Evolutionary conservation across 2,888 invertebrate genomes (phyloP).

Genomic region (Alcis repandata): DNA sequence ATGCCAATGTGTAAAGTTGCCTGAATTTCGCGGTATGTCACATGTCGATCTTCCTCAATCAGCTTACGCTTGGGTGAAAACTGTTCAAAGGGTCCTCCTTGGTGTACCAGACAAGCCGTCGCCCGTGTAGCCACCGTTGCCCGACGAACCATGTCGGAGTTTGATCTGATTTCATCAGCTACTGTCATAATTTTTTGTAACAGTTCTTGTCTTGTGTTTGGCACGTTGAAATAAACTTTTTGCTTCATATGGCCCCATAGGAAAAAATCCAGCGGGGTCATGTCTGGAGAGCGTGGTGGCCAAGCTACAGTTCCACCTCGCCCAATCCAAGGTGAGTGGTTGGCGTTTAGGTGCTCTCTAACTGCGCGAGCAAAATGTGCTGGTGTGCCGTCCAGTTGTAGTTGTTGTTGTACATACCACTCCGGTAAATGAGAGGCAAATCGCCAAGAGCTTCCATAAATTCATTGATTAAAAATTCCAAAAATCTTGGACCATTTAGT

Average conservation of each 20-base stretch:
- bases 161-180: no score
- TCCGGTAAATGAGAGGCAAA: background rate
- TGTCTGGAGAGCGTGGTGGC: slow-evolving; percentile 27
- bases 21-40: no score
- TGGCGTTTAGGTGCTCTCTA: slow-evolving; percentile 5
- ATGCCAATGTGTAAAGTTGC: no score
- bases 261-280: slow-evolving; percentile 26
- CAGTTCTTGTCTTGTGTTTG: background rate
- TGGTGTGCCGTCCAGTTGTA: no score
- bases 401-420: no score
- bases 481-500: slow-evolving; percentile 2
- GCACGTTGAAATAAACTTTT: slow-evolving; percentile 7
- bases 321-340: slow-evolving; percentile 26
- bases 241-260: slow-evolving; percentile 21
- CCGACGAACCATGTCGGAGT: no score
- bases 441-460: background rate
- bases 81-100: no score
- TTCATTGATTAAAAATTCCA: background rate
- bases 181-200: no score
- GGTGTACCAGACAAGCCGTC: no score
- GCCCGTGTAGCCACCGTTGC: no score
- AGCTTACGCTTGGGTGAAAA: no score
- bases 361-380: slow-evolving; percentile 8
- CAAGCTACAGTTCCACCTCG: slow-evolving; percentile 21
- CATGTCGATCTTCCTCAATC: no score